These are phyloP conservation scores for Pilophorus perplexus DNA, from an alignment of 2,888 invertebrate genomes.

Conservation along the genomic window DNA sequence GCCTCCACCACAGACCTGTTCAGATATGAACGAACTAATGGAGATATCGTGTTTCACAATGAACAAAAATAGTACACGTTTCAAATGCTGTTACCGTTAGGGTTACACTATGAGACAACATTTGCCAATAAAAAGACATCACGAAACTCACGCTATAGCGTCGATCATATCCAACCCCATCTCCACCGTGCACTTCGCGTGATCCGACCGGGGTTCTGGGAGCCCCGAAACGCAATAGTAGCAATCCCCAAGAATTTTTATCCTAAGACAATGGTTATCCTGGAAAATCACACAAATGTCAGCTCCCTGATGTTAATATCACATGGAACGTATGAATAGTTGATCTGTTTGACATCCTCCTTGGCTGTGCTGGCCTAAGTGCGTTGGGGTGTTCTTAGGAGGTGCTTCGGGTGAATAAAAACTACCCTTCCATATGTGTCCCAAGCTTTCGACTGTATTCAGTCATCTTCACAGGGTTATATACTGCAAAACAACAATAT, in stretches of 20 bases:
- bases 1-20: conserved; percentile 84
- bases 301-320: background rate
- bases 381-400: too few species aligned
- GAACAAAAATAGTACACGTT: background rate
- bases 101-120: too few species aligned
- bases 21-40: conserved; percentile 21
- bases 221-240: conserved; percentile 91
- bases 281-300: conserved; percentile 52
- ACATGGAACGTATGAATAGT: too few species aligned
- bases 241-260: conserved; percentile 86
- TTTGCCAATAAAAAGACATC: too few species aligned
- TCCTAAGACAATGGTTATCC: conserved; percentile 80
- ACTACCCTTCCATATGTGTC: too few species aligned
- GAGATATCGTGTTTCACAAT: background rate
- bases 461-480: too few species aligned
- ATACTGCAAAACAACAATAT: too few species aligned
- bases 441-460: too few species aligned
- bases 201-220: conserved; percentile 86
- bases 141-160: conserved; percentile 75
- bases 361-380: too few species aligned
- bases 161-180: conserved; percentile 85
- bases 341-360: too few species aligned
- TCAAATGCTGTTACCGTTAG: too few species aligned
- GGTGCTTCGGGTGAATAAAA: too few species aligned
- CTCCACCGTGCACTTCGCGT: conserved; percentile 87